Evolutionary conservation across 1,140 invertebrate species (phyloP), one percentile per base, ranked within the genome.

Genomic region (Drosophila nannoptera): DNA sequence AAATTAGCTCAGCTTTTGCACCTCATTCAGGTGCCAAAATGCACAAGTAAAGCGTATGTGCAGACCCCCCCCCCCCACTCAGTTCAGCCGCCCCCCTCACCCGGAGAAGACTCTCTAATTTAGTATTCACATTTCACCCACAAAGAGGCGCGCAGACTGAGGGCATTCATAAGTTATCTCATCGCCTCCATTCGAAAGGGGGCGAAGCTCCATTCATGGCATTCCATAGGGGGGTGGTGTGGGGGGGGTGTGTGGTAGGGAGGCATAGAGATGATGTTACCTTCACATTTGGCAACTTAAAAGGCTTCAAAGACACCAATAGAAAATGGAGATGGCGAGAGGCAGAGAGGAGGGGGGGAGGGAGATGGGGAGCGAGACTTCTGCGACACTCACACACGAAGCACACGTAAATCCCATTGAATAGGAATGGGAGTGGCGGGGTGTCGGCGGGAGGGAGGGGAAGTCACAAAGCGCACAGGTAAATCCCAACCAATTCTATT

Each of bases 261-360:
- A 9, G 4, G 6, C 36, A 9, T 42, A 29, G 8, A 12, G n/a
- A 11, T 16, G 9, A 11, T 40, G 36, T 62, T 52, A 40, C 38
- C 48, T 42, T 14, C 4, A n/a, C 31, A 48, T 65, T 50, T 50
- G 29, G 14, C 40, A 50, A 66, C 48, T 66, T 66, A 38, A 59
- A 38, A 59, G 54, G 54, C 36, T 67, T 67, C 55, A 38, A 4
- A 5, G 31, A 29, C 7, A 16, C n/a, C 6, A 5, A 12, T 7
- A 22, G 14, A 42, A 22, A 8, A 35, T 38, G 36, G 38, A 29
- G 36, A 22, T 12, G 36, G 32, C 5, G 11, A 29, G 33, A 3
- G 16, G n/a, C 5, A 56, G 29, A 8, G 7, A 46, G 14, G 40
- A 33, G 36, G 29, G 29, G 32, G 22, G 43, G 33, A 5, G 12